phyloP scores from a whole-genome alignment of 2,888 invertebrate species.

The Hyppa rectilinea region DNA sequence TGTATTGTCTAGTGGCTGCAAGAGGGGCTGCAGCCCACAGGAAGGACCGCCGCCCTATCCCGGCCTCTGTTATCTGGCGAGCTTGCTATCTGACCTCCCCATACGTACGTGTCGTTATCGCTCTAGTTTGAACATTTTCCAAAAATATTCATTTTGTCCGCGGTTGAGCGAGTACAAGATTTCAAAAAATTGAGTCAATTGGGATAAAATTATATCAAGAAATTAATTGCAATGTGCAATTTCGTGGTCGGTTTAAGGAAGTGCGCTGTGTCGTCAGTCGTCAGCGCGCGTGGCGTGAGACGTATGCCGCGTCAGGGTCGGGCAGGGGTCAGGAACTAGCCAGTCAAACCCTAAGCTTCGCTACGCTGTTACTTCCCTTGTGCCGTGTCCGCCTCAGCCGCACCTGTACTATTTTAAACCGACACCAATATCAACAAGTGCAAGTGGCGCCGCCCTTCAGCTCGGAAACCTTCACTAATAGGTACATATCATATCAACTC shows the following conservation, averaged over 20 bases:
- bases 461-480: conserved; percentile 1
- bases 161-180: not conserved
- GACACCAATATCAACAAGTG: conserved; percentile 5
- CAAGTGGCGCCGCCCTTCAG: not conserved
- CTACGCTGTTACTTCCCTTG: too few species aligned
- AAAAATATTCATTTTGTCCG: not conserved
- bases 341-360: too few species aligned
- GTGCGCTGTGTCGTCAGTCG: not conserved
- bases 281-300: not conserved
- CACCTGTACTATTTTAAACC: not conserved
- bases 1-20: not conserved
- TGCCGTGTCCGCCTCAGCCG: not conserved
- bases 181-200: not conserved
- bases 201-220: not conserved
- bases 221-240: not conserved
- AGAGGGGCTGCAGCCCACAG: not conserved
- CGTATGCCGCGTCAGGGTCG: not conserved
- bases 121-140: not conserved
- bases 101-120: not conserved
- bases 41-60: not conserved
- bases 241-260: not conserved
- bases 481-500: too few species aligned
- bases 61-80: not conserved
- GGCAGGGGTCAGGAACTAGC: not conserved
- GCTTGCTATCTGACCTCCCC: not conserved